Base-by-base conservation (phyloP, 2,113 vertebrate species). In the Pseudopodoces humilis region DNA sequence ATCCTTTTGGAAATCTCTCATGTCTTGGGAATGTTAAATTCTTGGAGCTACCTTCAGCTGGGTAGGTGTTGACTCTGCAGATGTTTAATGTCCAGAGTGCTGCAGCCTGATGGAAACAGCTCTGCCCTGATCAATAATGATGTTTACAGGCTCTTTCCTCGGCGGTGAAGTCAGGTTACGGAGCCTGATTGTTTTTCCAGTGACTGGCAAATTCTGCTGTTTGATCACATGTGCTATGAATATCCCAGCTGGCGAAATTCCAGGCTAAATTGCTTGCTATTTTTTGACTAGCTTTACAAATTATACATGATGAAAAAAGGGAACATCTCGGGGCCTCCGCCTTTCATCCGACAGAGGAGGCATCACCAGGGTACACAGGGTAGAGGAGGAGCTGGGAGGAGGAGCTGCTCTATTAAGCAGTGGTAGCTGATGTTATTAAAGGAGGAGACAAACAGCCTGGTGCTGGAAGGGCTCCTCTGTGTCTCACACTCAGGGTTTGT, bases 191-290 rank as follows among this genome's bases (percentile, higher is more conserved):
- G 63, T 77, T 88, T 55, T 77, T 13, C 43, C 79, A 86, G 63
- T 47, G 82, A 52, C 84, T 90, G 79, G 92, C 76, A 94, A 94
- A 86, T 91, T 95, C 80, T 71, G 58, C 71, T 92, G 44, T 94
- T 92, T 88, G 79, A 63, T 95, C 88, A 90, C 71, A 77, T 63
- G 63, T 63, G 44, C 87, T 77, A 5, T 59, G 90, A 81, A 60
- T 78, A 91, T 11, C 85, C 49, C 14, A 85, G 82, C 58, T 85
- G 81, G 89, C 62, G 2, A 76, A 85, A 82, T 77, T 84, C 94
- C 82, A 80, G 82, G 15, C 85, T 85, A 49, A 83, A 92, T 62
- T 68, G 47, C 87, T 69, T 72, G 70, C 84, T 79, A 21, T 83
- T 91, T 84, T 95, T 69, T 68, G 28, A 62, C 67, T 23, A 9